Evolutionary conservation across 1,140 invertebrate species (phyloP), one percentile per base, ranked within the genome.

Genomic region (Listronotus bonariensis): DNA sequence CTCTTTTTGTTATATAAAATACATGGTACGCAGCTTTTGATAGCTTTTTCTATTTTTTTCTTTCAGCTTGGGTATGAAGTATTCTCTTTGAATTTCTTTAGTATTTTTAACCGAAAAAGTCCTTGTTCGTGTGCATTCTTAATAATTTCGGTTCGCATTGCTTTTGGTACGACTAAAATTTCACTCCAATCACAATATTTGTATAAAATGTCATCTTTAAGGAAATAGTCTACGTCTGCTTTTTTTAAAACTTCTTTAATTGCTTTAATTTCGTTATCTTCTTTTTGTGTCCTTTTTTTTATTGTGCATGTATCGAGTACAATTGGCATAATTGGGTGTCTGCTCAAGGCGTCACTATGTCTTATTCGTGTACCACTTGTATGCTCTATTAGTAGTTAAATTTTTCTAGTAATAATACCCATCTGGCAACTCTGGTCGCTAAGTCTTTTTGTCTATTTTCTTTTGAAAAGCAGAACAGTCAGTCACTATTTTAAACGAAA

Each of bases 401-500:
- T 26, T 77, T 71, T 64, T 77, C 70, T 12, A 79, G 31, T 5
- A 77, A 54, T 43, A 80, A 51, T 56, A 66, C 69, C 76, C 75
- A 80, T 49, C 74, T 57, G 12, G 76, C 77, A 7, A 80, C 71
- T 51, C 72, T 62, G 0, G 71, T 68, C 6, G 45, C 40, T 41
- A 77, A 59, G 31, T 77, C 67, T 62, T 72, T 71, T 42, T 76
- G 76, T 68, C 26, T 65, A 76, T 70, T 0, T 73, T 71, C 54
- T 57, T 65, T 43, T 48, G 58, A 34, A 81, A 76, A 12, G 77
- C 78, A 56, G 53, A 61, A 61, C 77, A 80, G 57, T 78, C 79
- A 0, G 76, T 80, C 6, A 78, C 65, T 10, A 85, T 80, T 53
- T 80, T 78, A 67, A 83, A 82, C 7, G 77, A 56, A 49, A 72